Base-by-base conservation (phyloP, 1,140 invertebrate genomes). In the Dreissena rostriformis region DNA sequence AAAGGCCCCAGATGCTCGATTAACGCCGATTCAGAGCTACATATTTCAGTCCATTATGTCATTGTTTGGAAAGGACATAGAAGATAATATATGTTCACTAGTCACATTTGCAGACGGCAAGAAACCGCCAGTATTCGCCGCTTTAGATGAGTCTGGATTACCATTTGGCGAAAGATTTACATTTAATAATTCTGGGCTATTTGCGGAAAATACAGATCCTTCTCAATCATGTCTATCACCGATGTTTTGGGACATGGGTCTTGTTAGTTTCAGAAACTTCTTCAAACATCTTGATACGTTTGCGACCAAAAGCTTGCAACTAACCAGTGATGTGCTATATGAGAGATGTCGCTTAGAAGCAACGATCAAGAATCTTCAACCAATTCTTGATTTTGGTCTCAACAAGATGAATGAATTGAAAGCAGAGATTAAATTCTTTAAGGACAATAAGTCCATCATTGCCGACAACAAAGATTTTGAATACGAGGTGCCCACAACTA, bases 41-140 rank as follows among this genome's bases (percentile, higher is more conserved):
- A 67, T 79, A 12, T 79, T 79, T 26, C 49, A 68, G 51, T 79
- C 76, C 17, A 26, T 79, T 0, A 51, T 79, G 66, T 79, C 76
- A n/a, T 51, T 86, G 10, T 88, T 88, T 78, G 86, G 86, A 10
- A 84, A 88, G 70, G 86, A 88, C 61, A 88, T 88, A 39, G 81
- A 55, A 61, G 24, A 81, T 5, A 88, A 88, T 61, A 88, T 88
- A 19, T 82, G 86, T 55, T 26, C 84, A 0, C 70, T 88, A 15
- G 49, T 86, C 14, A 88, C 87, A 1, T 88, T 88, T 71, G 75
- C 82, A 17, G 87, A 88, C 29, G 78, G 78, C 12, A 72, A 39
- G 19, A 68, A 72, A 17, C 78, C 78, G 5, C 78, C 78, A 4
- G 87, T 82, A 12, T 52, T 86, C 19, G 76, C 57, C 19, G 82